These are phyloP conservation scores for Sinohyriopsis cumingii DNA, from an alignment of 2,888 invertebrate species.

Conservation along the genomic window DNA sequence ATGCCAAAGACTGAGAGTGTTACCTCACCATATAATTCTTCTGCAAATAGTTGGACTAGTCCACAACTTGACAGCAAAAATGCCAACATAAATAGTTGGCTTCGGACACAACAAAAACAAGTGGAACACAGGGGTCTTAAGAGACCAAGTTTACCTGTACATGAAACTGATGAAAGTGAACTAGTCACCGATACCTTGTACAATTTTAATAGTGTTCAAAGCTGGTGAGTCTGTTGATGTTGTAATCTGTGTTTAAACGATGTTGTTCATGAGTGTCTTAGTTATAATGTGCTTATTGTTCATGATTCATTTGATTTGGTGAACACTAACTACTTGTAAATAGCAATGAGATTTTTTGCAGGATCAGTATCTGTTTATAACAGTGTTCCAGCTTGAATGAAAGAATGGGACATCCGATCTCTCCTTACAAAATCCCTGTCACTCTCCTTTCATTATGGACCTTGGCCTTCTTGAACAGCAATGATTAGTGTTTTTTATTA, in stretches of 20 bases:
- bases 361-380: no score
- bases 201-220: slow-evolving; percentile 88
- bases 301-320: no score
- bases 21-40: slow-evolving; percentile 14
- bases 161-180: slow-evolving; percentile 88
- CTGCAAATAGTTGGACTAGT: slow-evolving; percentile 31
- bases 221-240: slow-evolving; percentile 79
- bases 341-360: no score
- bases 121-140: slow-evolving; percentile 74
- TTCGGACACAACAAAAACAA: slow-evolving; percentile 58
- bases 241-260: neutral
- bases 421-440: no score
- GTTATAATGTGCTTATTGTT: no score
- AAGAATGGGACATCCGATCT: no score
- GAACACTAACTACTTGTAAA: no score
- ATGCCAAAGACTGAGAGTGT: slow-evolving; percentile 31
- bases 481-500: no score
- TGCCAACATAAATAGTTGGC: slow-evolving; percentile 57
- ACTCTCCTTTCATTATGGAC: no score
- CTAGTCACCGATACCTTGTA: slow-evolving; percentile 78
- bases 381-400: no score
- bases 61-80: slow-evolving; percentile 45
- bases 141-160: slow-evolving; percentile 84
- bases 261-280: neutral
- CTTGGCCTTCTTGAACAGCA: no score